Base-by-base conservation (phyloP, 64 coral and sea anemone genomes). In the Montipora capricornis region DNA sequence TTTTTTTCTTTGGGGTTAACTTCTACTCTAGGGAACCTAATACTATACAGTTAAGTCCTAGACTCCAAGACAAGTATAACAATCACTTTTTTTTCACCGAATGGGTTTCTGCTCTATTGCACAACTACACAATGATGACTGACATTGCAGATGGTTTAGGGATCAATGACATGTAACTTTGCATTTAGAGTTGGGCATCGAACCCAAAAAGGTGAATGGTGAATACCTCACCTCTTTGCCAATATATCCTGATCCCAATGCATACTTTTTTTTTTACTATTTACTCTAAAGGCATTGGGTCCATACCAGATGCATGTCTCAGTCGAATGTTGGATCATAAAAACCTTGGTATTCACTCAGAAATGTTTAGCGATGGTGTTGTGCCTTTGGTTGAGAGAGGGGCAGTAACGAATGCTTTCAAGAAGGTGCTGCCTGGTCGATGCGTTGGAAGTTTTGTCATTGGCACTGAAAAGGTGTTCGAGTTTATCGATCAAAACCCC, bases 331-430 rank as follows among this genome's bases (percentile, higher is more conserved):
- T 93, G 52, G 55, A 99, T 46, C 98, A 99, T 81, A 99, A 90
- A 68, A 79, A 99, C 67, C 92, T 99, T 76, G 98, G 98, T 8
- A 96, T 99, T 64, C 98, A 99, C 60, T 78, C 98, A 22, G 98
- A 99, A 79, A 99, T 99, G 98, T 99, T 99, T 74, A 99, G 98
- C 76, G 98, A 99, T 95, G 98, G 98, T n/a, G 98, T 99, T 0
- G 96, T 98, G 13, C 71, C 90, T 47, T 37, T 98, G 20, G 84
- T 92, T 26, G 93, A 98, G 24, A 55, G 80, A 9, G 96, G 96
- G 29, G 93, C 93, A n/a, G 82, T 98, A 24, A 98, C 90, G 8
- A 98, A 98, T 87, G 93, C 93, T 50, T 90, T 87, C 5, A 98
- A 98, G 68, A 95, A 90, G 4, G 75, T 98, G 8, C 69, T 98